Base-by-base conservation (phyloP, 2,113 vertebrate genomes). In the Cyrtonyx montezumae region DNA sequence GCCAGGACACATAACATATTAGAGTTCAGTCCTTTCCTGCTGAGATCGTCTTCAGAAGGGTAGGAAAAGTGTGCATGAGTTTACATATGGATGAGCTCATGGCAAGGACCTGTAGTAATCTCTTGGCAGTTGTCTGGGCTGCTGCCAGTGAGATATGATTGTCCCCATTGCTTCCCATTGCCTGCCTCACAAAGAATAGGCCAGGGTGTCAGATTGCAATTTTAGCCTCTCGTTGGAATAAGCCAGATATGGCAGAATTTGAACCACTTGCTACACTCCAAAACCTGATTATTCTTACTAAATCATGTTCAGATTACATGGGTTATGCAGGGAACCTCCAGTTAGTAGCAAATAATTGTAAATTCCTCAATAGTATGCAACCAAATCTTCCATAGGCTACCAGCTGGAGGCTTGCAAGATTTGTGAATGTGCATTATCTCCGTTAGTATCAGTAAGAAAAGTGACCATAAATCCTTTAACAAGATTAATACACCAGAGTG, bases 271-370 rank as follows among this genome's bases (percentile, higher is more conserved):
- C 30, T 3, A 2, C 69, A 56, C 16, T 78, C 53, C 26, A 48
- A 55, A 58, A 79, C 84, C 93, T 32, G 4, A 18, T 91, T 91
- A n/a, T 71, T 82, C 73, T 90, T 90, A 93, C 63, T 87, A 73
- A 87, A 93, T 21, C 40, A 28, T 73, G 61, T 83, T 94, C 79
- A 86, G 56, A 14, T 92, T 53, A 65, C 43, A 69, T 1, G 15
- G 43, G 12, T 76, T 84, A 76, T 56, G 56, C 51, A 74, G 71
- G 79, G 87, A 96, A 88, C 46, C 15, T 62, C 4, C 14, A 89
- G 48, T 18, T 59, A 75, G 48, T 82, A 96, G 74, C 28, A 95
- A 84, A 84, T 80, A 90, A 76, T 42, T 45, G 26, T 81, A 7
- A 11, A 20, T 79, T 79, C 92, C 62, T 84, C 80, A 85, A 65